Percentiles rank a stretch among this genome's conserved stretches.
These are phyloP conservation scores for Drosophila orosa DNA, from an alignment of 1,140 invertebrate species.

Conservation along the genomic window DNA sequence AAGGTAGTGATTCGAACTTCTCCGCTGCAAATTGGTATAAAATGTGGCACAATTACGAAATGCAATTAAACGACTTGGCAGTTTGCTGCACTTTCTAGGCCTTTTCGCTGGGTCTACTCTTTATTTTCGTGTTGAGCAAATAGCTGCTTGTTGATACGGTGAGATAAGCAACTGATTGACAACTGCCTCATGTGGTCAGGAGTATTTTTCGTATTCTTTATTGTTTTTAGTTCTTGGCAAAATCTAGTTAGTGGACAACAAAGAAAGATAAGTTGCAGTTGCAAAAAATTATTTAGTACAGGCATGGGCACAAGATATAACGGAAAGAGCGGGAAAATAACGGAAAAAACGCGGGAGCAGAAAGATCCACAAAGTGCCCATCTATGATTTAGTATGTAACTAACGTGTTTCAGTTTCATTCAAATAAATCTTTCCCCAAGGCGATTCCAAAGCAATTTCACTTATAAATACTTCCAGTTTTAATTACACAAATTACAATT, in stretches of 20 bases:
- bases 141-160: constrained; percentile 29
- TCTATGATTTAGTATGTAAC: too few relatives aligned
- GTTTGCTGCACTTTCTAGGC: constrained; percentile 25
- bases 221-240: constrained; percentile 1
- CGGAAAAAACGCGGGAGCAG: too few relatives aligned
- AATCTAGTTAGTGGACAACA: constrained; percentile 19
- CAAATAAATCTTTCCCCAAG: neutral
- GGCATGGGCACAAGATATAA: too few relatives aligned
- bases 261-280: constrained; percentile 28
- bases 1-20: constrained; percentile 18
- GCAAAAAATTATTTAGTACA: too few relatives aligned
- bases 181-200: constrained; percentile 13
- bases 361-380: too few relatives aligned
- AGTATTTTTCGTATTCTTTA: neutral
- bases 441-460: neutral
- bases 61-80: constrained; percentile 16
- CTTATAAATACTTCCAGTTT: neutral
- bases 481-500: neutral
- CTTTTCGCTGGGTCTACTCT: constrained; percentile 26
- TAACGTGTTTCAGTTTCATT: too few relatives aligned
- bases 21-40: neutral
- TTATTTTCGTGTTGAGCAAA: constrained; percentile 26
- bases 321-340: too few relatives aligned
- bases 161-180: constrained; percentile 52
- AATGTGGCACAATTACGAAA: constrained; percentile 23